Conservation (phyloP, 2,113 vertebrate species). For the Pelusios castaneus region DNA sequence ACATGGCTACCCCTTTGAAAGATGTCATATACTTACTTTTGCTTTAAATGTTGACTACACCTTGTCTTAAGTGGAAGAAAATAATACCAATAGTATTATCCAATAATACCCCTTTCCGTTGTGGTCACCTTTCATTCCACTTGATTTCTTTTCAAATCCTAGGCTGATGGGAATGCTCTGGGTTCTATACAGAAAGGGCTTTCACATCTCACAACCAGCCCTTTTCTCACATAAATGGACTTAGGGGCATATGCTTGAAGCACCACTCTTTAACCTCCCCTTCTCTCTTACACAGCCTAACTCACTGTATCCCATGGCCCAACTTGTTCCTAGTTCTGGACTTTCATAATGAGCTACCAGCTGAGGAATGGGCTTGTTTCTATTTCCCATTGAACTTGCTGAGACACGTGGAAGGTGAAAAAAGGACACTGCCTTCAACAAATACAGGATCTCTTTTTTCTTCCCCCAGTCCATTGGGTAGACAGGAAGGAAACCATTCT, state of each 20-base stretch:
- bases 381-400: not conserved
- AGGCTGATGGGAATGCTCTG: not conserved
- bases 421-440: not conserved
- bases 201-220: not conserved
- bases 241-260: accelerated
- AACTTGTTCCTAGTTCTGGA: not conserved
- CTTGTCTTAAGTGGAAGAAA: not conserved
- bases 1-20: not conserved
- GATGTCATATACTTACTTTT: not conserved
- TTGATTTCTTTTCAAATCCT: not conserved
- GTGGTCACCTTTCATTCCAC: not conserved
- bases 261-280: not conserved
- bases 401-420: not conserved
- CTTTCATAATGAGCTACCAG: not conserved
- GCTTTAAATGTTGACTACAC: not conserved
- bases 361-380: not conserved
- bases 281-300: not conserved
- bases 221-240: not conserved
- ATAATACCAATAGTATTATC: not conserved
- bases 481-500: not conserved
- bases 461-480: not conserved
- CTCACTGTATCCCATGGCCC: not conserved
- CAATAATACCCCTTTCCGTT: not conserved
- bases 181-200: not conserved
- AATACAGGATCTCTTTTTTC: not conserved